Percentiles rank a stretch among this genome's conserved stretches.
Evolutionary conservation across 2,113 vertebrate species (phyloP).

Genomic region (Phyllostomus discolor): DNA sequence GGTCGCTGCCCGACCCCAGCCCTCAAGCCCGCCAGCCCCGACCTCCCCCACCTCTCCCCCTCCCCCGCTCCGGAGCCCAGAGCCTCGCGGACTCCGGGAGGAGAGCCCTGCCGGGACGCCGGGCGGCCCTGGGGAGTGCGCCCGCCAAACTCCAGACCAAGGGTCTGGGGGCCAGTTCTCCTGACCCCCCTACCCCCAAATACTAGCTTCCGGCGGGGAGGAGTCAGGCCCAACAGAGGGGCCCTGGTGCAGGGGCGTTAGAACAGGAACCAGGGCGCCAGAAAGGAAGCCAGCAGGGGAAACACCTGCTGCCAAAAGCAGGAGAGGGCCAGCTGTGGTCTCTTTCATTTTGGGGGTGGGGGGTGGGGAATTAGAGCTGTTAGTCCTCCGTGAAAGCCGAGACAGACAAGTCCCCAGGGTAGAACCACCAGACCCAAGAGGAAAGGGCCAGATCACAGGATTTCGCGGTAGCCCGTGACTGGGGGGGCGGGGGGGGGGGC

Average conservation of each 20-base stretch:
- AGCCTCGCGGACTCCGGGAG: not conserved
- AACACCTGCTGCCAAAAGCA: conserved; percentile 40
- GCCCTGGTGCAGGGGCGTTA: not conserved
- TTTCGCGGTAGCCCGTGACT: not conserved
- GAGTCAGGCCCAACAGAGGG: not conserved
- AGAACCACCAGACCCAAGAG: not conserved
- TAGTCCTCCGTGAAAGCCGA: not conserved
- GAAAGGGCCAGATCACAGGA: not conserved
- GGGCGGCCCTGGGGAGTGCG: not conserved
- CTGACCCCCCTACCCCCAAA: not conserved
- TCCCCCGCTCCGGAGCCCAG: too few species aligned
- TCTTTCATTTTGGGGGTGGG: not conserved
- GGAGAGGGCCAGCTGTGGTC: not conserved
- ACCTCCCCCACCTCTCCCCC: not conserved
- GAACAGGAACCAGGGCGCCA: not conserved
- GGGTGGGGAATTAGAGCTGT: not conserved
- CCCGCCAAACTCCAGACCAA: not conserved
- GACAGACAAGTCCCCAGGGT: not conserved
- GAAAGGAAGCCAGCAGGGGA: not conserved
- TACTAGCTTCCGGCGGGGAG: not conserved
- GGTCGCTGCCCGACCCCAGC: not conserved
- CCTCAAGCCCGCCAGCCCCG: not conserved
- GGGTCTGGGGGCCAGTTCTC: not conserved
- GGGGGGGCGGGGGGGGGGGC: too few species aligned
- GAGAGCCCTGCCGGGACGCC: not conserved